A percentile compares a stretch with the other conserved stretches of the same genome.
phyloP scores from a whole-genome alignment of 2,797 vertebrate genomes.

The Silurus aristotelis region DNA sequence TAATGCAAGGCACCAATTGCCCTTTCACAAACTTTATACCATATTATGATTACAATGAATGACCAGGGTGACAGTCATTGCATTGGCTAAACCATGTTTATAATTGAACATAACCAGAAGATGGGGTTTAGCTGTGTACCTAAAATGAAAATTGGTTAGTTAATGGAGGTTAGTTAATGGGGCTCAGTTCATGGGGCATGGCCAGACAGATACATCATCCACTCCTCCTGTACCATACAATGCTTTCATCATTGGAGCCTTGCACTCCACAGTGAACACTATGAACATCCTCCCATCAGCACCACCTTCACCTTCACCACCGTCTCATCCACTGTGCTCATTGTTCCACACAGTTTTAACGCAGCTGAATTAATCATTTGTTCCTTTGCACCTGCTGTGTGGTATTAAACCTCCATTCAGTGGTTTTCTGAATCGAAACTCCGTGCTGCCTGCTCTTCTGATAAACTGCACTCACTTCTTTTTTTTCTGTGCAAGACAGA shows the following conservation, averaged over 20 bases:
- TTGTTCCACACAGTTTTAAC: not conserved
- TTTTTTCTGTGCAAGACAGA: not conserved
- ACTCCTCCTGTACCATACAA: not conserved
- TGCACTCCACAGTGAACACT: not conserved
- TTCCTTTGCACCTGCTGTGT: slow-evolving; percentile 29
- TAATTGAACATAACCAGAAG: not conserved
- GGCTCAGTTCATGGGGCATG: not conserved
- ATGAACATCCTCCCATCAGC: slow-evolving; percentile 20
- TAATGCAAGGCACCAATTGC: not conserved
- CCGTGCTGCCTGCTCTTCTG: slow-evolving; percentile 2
- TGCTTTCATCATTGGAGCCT: not conserved
- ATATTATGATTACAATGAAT: not conserved
- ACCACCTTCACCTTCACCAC: slow-evolving; percentile 4
- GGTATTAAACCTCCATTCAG: slow-evolving; percentile 11
- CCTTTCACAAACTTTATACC: not conserved
- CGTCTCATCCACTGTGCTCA: not conserved
- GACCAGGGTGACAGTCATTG: not conserved
- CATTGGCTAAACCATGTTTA: not conserved
- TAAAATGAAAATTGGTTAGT: not conserved
- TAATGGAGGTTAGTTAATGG: not conserved
- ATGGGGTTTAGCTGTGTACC: not conserved
- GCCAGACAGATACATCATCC: not conserved
- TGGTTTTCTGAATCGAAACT: slow-evolving; percentile 8
- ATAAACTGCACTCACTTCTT: not conserved
- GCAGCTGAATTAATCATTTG: slow-evolving; percentile 36